Evolutionary conservation across 2,888 invertebrate species (phyloP).

Genomic region (Euproctis similis): DNA sequence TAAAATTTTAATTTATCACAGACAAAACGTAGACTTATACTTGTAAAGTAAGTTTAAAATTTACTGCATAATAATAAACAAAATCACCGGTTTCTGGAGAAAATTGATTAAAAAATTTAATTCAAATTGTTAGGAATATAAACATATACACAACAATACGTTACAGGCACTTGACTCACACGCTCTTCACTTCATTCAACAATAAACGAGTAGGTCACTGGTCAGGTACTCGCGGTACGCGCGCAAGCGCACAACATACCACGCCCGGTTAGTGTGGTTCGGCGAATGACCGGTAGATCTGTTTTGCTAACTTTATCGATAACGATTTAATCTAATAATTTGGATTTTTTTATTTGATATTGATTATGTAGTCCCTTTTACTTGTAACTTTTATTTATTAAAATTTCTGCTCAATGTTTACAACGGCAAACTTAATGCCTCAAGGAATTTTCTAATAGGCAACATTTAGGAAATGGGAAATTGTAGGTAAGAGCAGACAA

Average conservation of each 20-base stretch:
- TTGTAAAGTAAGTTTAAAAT: too few relatives aligned
- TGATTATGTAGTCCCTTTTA: too few relatives aligned
- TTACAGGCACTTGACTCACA: conserved; percentile 47
- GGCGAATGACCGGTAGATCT: conserved; percentile 26
- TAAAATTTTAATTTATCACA: conserved; percentile 30
- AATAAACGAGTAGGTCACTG: too few relatives aligned
- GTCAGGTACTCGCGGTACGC: too few relatives aligned
- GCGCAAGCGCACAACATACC: conserved; percentile 71
- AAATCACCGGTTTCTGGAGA: conserved; percentile 10
- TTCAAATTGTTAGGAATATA: conserved; percentile 39
- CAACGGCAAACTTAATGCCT: too few relatives aligned
- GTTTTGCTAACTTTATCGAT: conserved; percentile 15
- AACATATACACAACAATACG: conserved; percentile 52
- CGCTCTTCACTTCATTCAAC: conserved; percentile 45
- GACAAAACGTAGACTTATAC: too few relatives aligned
- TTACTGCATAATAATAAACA: conserved; percentile 13
- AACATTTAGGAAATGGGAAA: too few relatives aligned
- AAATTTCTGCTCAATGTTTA: too few relatives aligned
- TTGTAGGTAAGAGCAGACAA: too few relatives aligned
- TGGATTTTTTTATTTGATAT: conserved; percentile 1
- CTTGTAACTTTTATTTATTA: too few relatives aligned
- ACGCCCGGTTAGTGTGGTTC: conserved; percentile 57
- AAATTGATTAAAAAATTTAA: conserved; percentile 39
- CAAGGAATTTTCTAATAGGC: too few relatives aligned
- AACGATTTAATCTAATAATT: background rate